Evolutionary conservation across 2,888 invertebrate genomes (phyloP).

Genomic region (Xylota sylvarum): DNA sequence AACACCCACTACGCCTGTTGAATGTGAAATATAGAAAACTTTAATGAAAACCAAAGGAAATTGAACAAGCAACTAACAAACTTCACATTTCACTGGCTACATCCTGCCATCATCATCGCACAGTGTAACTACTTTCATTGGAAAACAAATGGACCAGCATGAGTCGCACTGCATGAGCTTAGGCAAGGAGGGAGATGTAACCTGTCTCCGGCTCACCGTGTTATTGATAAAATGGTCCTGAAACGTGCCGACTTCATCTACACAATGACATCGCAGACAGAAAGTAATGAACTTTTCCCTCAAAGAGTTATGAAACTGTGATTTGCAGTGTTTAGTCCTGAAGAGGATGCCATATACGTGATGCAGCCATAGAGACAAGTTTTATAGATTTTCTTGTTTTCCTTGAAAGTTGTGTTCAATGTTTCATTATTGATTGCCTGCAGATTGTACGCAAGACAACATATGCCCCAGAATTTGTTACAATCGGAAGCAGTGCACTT

Average conservation of each 20-base stretch:
- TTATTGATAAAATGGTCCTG: constrained; percentile 74
- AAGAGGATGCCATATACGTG: constrained; percentile 24
- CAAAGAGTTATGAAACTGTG: constrained; percentile 63
- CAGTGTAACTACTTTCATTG: constrained; percentile 5
- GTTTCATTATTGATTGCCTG: constrained; percentile 44
- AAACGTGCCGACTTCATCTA: constrained; percentile 71
- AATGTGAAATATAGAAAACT: constrained; percentile 43
- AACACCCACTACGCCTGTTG: not conserved
- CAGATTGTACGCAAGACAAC: not conserved
- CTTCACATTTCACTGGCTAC: constrained; percentile 70
- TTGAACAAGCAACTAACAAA: constrained; percentile 67
- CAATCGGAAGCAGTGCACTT: constrained; percentile 18
- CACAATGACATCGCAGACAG: constrained; percentile 63
- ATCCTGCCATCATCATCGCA: constrained; percentile 65
- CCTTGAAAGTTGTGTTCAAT: constrained; percentile 55
- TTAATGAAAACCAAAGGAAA: constrained; percentile 68
- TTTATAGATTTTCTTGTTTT: constrained; percentile 44
- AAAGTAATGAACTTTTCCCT: constrained; percentile 74
- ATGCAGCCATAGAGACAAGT: constrained; percentile 2
- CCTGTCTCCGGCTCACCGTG: constrained; percentile 75
- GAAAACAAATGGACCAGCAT: constrained; percentile 52
- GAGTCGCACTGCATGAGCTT: constrained; percentile 12
- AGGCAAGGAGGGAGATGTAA: not conserved
- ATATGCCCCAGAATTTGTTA: not conserved
- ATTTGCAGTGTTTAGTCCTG: constrained; percentile 56